A percentile compares a stretch with the other conserved stretches of the same genome.
Evolutionary conservation across 2,888 invertebrate genomes (phyloP).

Genomic region (Hartigia nigra): DNA sequence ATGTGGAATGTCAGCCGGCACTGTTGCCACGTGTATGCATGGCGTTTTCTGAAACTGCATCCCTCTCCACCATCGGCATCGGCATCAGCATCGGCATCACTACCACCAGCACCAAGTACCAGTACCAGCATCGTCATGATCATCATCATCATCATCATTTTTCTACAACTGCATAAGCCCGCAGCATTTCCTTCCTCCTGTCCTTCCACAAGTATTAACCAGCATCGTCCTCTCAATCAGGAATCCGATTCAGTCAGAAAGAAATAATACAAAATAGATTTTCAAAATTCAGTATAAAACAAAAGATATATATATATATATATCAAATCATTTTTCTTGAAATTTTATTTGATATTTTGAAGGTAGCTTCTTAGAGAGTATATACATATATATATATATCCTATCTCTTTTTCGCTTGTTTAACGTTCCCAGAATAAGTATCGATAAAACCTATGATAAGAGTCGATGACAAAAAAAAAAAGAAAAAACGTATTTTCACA

Average conservation of each 20-base stretch:
- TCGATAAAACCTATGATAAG: neutral
- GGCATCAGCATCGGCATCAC: neutral
- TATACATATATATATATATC: too few relatives aligned
- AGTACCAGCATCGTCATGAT: neutral
- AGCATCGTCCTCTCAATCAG: neutral
- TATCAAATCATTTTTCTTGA: too few relatives aligned
- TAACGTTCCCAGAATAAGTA: neutral
- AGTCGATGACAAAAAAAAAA: too few relatives aligned
- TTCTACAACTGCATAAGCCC: neutral
- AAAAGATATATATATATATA: too few relatives aligned
- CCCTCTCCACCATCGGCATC: conserved; percentile 16
- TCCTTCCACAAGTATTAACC: neutral
- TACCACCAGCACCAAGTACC: neutral
- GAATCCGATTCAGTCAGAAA: neutral
- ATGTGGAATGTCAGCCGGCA: conserved; percentile 45
- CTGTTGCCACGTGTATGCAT: conserved; percentile 49
- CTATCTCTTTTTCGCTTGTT: neutral
- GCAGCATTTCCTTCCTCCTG: neutral
- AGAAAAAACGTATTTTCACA: neutral
- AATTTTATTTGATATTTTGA: too few relatives aligned
- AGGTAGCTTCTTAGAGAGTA: too few relatives aligned
- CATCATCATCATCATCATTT: neutral
- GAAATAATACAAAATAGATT: neutral
- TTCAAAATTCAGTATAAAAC: neutral
- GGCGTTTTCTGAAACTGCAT: conserved; percentile 50